phyloP scores from a whole-genome alignment of 2,888 invertebrate genomes.

The Sphaerophoria taeniata region DNA sequence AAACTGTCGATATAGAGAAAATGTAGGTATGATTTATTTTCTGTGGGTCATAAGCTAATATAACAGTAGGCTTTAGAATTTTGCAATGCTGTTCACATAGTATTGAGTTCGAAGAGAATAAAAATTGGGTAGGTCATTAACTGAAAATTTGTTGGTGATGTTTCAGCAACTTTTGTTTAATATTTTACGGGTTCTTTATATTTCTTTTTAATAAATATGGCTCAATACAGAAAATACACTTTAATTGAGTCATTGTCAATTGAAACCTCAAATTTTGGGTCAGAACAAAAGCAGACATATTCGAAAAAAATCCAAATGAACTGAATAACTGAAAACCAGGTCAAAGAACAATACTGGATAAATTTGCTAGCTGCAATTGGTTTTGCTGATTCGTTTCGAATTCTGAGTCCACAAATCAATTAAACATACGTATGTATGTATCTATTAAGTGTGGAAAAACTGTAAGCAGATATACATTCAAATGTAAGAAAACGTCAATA shows the following conservation, averaged over 20 bases:
- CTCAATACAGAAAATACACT: neutral
- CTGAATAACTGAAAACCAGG: slow-evolving; percentile 57
- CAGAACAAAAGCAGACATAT: slow-evolving; percentile 40
- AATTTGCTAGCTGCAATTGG: slow-evolving; percentile 48
- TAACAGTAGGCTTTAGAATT: too few relatives aligned
- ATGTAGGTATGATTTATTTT: too few relatives aligned
- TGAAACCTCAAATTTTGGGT: slow-evolving; percentile 49
- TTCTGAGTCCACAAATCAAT: slow-evolving; percentile 52
- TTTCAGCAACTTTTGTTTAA: neutral
- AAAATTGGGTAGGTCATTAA: slow-evolving; percentile 41
- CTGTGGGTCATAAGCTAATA: too few relatives aligned
- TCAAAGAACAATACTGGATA: slow-evolving; percentile 60
- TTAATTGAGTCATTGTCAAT: slow-evolving; percentile 58
- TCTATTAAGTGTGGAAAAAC: too few relatives aligned
- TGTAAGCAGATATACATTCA: too few relatives aligned
- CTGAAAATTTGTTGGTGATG: slow-evolving; percentile 13
- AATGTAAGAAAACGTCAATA: too few relatives aligned
- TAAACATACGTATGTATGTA: too few relatives aligned
- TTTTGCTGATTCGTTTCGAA: slow-evolving; percentile 60
- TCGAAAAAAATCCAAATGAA: slow-evolving; percentile 35
- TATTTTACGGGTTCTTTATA: neutral
- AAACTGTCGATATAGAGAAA: too few relatives aligned
- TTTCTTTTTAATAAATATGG: neutral
- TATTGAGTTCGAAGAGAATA: neutral
- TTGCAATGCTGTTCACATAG: neutral